Evolutionary conservation across 2,113 vertebrate genomes (phyloP).

Genomic region (Clarias magur): DNA sequence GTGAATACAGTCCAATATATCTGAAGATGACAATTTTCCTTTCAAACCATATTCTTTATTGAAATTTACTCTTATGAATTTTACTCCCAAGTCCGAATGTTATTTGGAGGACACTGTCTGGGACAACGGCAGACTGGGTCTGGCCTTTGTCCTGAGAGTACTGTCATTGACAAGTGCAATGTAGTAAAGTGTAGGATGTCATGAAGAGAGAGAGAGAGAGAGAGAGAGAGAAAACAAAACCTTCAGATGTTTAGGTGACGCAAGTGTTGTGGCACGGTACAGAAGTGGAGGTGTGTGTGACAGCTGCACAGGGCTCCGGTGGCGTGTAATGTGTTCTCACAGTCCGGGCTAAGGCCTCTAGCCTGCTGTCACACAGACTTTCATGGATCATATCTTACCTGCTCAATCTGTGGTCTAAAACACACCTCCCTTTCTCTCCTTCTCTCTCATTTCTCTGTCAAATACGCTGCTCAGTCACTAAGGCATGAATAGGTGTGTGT

Average conservation of each 20-base stretch:
- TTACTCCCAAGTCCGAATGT: neutral
- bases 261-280: slow-evolving; percentile 67
- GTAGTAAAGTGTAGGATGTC: slow-evolving; percentile 29
- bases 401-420: slow-evolving; percentile 67
- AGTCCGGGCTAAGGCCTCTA: slow-evolving; percentile 66
- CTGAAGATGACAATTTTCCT: neutral
- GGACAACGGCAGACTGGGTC: slow-evolving; percentile 31
- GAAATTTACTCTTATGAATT: neutral
- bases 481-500: neutral
- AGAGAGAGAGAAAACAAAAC: slow-evolving; percentile 35
- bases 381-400: slow-evolving; percentile 77
- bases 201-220: neutral
- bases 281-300: slow-evolving; percentile 59
- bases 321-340: slow-evolving; percentile 60
- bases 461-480: slow-evolving; percentile 32
- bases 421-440: slow-evolving; percentile 56
- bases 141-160: slow-evolving; percentile 52
- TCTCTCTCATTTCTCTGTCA: slow-evolving; percentile 39
- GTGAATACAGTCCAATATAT: neutral
- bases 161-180: slow-evolving; percentile 36
- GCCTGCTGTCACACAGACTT: slow-evolving; percentile 71
- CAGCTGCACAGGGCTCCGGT: slow-evolving; percentile 69
- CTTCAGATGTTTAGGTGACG: slow-evolving; percentile 65
- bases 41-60: neutral
- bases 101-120: neutral